phyloP scores from a whole-genome alignment of 1,140 invertebrate species.

The Drosophila simulans region DNA sequence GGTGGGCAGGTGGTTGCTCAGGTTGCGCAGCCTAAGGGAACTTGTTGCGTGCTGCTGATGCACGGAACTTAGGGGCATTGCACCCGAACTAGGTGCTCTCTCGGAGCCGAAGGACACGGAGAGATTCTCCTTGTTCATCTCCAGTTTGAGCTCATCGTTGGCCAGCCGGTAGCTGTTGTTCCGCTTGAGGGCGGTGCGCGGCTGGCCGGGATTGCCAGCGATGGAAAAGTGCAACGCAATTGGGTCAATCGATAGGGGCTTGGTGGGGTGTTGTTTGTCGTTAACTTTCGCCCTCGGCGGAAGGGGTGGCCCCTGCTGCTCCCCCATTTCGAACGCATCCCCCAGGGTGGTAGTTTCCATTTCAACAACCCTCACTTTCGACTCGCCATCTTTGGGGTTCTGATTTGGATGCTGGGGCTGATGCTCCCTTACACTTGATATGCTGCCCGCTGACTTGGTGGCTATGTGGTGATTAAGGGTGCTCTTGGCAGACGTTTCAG shows the following conservation, averaged over 20 bases:
- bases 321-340: conserved; percentile 21
- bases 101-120: conserved; percentile 15
- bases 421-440: conserved; percentile 70
- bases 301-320: conserved; percentile 42
- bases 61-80: conserved; percentile 59
- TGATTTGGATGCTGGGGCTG: conserved; percentile 13
- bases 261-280: conserved; percentile 23
- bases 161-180: conserved; percentile 95
- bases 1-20: conserved; percentile 27
- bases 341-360: conserved; percentile 53
- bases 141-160: conserved; percentile 86
- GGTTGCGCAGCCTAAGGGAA: conserved; percentile 59
- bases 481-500: conserved; percentile 31
- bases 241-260: conserved; percentile 81
- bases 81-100: conserved; percentile 32
- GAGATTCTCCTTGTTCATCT: conserved; percentile 79
- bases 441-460: conserved; percentile 73
- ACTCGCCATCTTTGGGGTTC: conserved; percentile 47
- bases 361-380: conserved; percentile 65
- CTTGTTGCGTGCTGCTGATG: conserved; percentile 72
- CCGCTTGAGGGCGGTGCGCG: conserved; percentile 87
- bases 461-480: conserved; percentile 50
- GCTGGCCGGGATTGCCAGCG: conserved; percentile 27
- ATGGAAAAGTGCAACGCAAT: conserved; percentile 77
- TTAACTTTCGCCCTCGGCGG: conserved; percentile 75